Percentiles rank a stretch among this genome's conserved stretches.
These are phyloP conservation scores for Myiagra hebetior DNA, from an alignment of 2,113 vertebrate genomes.

Conservation along the genomic window DNA sequence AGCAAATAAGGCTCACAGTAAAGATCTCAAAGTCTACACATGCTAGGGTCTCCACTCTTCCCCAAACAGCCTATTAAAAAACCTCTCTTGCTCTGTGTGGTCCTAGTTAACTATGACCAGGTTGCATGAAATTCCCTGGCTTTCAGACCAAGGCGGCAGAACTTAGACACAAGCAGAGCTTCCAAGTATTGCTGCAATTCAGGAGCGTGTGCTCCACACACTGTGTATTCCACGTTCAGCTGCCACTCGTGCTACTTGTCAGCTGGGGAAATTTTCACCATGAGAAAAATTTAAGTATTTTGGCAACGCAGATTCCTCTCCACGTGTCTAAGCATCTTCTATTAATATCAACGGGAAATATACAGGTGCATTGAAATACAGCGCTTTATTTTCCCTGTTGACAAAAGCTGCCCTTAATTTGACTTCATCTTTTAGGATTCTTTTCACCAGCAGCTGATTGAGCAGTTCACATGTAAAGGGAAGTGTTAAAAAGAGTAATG, in stretches of 20 bases:
- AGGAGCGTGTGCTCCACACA: background rate
- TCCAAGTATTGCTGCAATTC: background rate
- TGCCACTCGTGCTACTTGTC: background rate
- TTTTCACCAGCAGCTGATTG: background rate
- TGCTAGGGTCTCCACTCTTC: background rate
- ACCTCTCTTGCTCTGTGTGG: conserved; percentile 6
- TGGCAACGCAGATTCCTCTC: background rate
- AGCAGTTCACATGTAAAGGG: background rate
- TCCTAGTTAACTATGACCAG: conserved; percentile 33
- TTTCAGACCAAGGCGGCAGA: background rate
- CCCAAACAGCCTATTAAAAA: conserved; percentile 27
- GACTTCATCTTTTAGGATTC: background rate
- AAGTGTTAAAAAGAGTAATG: background rate
- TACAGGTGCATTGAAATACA: background rate
- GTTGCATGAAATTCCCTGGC: background rate
- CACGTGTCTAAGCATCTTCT: background rate
- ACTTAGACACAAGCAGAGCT: background rate
- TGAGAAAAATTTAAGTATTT: background rate
- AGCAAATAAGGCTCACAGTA: conserved; percentile 1
- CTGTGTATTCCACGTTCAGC: background rate
- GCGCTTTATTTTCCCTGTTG: background rate
- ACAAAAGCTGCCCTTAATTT: background rate
- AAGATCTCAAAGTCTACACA: background rate
- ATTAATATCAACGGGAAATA: background rate
- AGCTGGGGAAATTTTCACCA: background rate